A percentile compares a stretch with the other conserved stretches of the same genome.
Evolutionary conservation across 1,140 invertebrate species (phyloP).

Genomic region (Nixonia krombeini): DNA sequence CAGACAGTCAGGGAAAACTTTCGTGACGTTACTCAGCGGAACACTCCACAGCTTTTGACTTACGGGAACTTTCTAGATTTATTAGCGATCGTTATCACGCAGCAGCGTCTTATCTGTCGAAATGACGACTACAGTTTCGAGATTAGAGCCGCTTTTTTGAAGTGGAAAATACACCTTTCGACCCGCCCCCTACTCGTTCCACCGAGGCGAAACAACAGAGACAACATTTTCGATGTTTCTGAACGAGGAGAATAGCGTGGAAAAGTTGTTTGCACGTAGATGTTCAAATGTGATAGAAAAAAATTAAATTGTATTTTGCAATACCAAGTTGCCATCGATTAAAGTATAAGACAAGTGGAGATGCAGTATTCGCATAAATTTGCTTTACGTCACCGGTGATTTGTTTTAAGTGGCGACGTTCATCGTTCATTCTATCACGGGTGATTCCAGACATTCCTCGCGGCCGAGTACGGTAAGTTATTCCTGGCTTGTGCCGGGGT

Average conservation of each 20-base stretch:
- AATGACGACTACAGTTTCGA: too few relatives aligned
- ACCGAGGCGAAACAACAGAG: too few relatives aligned
- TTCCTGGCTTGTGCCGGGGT: slow-evolving; percentile 49
- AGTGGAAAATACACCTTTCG: slow-evolving; percentile 1
- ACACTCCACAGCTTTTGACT: slow-evolving; percentile 18
- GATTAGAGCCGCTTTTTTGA: slow-evolving; percentile 29
- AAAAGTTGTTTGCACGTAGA: too few relatives aligned
- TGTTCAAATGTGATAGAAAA: too few relatives aligned
- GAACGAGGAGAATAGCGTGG: too few relatives aligned
- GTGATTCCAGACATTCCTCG: slow-evolving; percentile 49
- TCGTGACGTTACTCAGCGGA: slow-evolving; percentile 11
- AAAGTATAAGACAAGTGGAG: neutral
- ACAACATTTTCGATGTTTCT: too few relatives aligned
- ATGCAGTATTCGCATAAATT: slow-evolving; percentile 20
- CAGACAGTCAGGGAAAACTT: slow-evolving; percentile 24
- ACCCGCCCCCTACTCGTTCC: too few relatives aligned
- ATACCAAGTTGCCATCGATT: too few relatives aligned
- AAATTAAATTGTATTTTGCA: too few relatives aligned
- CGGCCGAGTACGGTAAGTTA: slow-evolving; percentile 43
- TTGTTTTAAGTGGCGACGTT: slow-evolving; percentile 23
- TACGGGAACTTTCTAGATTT: slow-evolving; percentile 29
- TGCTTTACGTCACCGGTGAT: slow-evolving; percentile 13
- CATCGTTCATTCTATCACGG: slow-evolving; percentile 47
- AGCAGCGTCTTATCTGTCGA: slow-evolving; percentile 30
- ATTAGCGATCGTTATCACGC: slow-evolving; percentile 36